Percentiles rank a stretch among this genome's conserved stretches.
Conservation (phyloP, 1,140 invertebrate species). For the Bombus impatiens region DNA sequence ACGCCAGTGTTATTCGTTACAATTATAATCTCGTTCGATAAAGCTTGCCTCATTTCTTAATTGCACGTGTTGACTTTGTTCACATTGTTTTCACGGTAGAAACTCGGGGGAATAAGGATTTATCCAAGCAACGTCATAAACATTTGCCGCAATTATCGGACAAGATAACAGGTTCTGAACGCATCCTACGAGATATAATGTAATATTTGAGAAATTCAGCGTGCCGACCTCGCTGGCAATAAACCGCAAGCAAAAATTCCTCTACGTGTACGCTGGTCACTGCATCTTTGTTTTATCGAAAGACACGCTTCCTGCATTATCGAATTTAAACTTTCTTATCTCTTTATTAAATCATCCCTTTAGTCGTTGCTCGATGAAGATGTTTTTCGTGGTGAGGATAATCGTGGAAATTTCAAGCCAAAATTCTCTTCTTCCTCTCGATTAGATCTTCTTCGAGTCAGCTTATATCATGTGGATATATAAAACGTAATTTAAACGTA, state of each 20-base stretch:
- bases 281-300: conserved; percentile 1
- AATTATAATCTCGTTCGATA: neutral
- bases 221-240: neutral
- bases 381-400: neutral
- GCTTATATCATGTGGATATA: neutral
- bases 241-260: neutral
- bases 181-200: neutral
- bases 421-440: neutral
- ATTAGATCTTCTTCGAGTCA: neutral
- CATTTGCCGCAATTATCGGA: neutral
- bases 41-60: neutral
- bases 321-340: neutral
- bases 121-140: conserved; percentile 4
- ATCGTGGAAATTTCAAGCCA: neutral
- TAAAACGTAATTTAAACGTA: neutral
- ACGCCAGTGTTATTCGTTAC: neutral
- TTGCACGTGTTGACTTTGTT: neutral
- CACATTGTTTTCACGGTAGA: neutral
- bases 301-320: neutral
- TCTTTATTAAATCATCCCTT: neutral
- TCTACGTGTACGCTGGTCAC: neutral
- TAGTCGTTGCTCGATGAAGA: neutral
- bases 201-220: conserved; percentile 10
- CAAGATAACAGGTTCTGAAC: conserved; percentile 2
- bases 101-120: neutral